Base-by-base conservation (phyloP, 1,140 invertebrate genomes). In the Asobara japonica region DNA sequence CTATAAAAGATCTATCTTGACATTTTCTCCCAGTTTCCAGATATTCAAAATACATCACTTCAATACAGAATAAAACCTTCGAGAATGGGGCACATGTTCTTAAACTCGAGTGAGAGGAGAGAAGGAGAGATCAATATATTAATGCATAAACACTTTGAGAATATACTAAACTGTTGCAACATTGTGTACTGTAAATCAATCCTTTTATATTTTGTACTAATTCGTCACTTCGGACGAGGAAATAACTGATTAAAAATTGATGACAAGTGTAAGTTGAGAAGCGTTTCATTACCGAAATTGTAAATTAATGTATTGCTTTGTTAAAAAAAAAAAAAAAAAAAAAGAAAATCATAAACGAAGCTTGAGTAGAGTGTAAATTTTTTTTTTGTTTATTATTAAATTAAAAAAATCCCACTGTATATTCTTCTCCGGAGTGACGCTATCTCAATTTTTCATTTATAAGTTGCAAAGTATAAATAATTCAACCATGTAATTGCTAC, bases 201-300 rank as follows among this genome's bases (percentile, higher is more conserved):
- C 22, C 51, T 56, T 56, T 56, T 56, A 27, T 56, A 56, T 56
- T 56, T 56, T 56, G 22, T 56, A 56, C 51, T 56, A 27, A 56
- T 27, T 56, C 51, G 22, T 56, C 25, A 56, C 20, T 56, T 56
- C 25, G 51, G 22, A 56, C 18, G 22, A 56, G 22, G 51, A 25
- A 18, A 56, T 22, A 25, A 56, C 22, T 56, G 7, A 18, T 16
- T 45, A 45, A 45, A 2, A 41, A 41, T 45, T n/a, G 18, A 45
- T 45, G n/a, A 45, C 41, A 16, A 45, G 25, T 56, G 51, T 56
- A 22, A 25, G 18, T 25, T 27, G 51, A 36, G 11, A 56, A 56
- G 20, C 10, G 41, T 45, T 22, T 22, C 22, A 56, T 56, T 56
- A 18, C 20, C 25, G 51, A 56, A 11, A 56, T 13, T 56, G 51